Evolutionary conservation across 2,888 invertebrate genomes (phyloP).

Genomic region (Erebia epiphron): DNA sequence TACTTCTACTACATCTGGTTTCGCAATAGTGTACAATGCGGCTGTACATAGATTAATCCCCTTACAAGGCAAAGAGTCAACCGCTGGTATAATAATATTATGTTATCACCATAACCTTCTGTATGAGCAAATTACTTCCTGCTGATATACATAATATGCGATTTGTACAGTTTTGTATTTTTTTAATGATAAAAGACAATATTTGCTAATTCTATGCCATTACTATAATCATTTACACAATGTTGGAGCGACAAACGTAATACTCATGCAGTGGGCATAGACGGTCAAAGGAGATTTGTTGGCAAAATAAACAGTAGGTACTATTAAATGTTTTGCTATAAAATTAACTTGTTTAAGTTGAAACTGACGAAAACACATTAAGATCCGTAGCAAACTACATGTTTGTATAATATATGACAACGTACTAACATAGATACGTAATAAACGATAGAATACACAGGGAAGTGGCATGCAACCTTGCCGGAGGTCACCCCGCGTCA

Average conservation of each 20-base stretch:
- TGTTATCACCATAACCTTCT: constrained; percentile 77
- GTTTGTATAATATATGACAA: constrained; percentile 48
- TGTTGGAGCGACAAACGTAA: not conserved
- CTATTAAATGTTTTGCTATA: not conserved
- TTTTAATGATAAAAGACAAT: constrained; percentile 32
- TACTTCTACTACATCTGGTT: constrained; percentile 8
- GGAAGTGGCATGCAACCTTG: constrained; percentile 79
- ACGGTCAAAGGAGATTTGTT: not conserved
- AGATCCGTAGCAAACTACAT: constrained; percentile 24
- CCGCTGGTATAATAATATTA: constrained; percentile 44
- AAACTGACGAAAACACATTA: not conserved
- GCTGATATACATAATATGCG: constrained; percentile 59
- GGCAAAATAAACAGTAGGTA: not conserved
- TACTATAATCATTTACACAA: not conserved
- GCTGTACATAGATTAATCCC: constrained; percentile 39
- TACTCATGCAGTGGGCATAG: not conserved
- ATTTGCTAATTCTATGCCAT: constrained; percentile 16
- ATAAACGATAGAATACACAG: constrained; percentile 74
- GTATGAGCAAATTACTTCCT: constrained; percentile 77
- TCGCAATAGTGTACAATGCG: constrained; percentile 27
- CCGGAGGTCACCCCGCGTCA: constrained; percentile 76
- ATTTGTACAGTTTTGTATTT: constrained; percentile 42
- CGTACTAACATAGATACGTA: constrained; percentile 52
- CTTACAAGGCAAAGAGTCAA: constrained; percentile 48
- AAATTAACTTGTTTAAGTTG: constrained; percentile 13